A percentile compares a stretch with the other conserved stretches of the same genome.
These are phyloP conservation scores for Amazona guildingii DNA, from an alignment of 2,113 vertebrate genomes.

Conservation along the genomic window DNA sequence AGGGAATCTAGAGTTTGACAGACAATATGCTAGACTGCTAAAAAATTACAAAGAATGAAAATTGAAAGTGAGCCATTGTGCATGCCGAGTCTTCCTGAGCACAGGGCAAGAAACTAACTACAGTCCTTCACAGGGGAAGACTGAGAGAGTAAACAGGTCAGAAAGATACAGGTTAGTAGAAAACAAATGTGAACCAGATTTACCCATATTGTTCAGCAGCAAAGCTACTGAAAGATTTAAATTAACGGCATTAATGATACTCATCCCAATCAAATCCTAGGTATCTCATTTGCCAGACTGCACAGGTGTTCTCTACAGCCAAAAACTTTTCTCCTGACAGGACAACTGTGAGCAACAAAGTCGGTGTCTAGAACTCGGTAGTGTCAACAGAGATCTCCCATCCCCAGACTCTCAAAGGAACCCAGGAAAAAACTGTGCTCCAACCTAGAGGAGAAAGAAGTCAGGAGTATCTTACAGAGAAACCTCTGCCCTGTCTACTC, in stretches of 20 bases:
- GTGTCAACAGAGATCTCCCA: not conserved
- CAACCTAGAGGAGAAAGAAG: not conserved
- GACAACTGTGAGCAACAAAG: not conserved
- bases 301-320: not conserved
- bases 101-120: not conserved
- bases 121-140: not conserved
- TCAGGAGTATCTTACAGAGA: not conserved
- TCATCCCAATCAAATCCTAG: not conserved
- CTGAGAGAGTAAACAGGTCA: not conserved
- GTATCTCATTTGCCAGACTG: not conserved
- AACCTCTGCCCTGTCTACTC: not conserved
- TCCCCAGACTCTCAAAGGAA: not conserved
- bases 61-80: not conserved
- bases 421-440: fast-evolving
- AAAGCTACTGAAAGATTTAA: not conserved
- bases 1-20: not conserved
- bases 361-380: not conserved
- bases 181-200: not conserved
- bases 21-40: not conserved
- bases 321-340: not conserved
- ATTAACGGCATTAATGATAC: not conserved
- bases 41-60: not conserved
- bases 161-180: not conserved
- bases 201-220: not conserved
- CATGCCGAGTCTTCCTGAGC: not conserved